phyloP scores from a whole-genome alignment of 35 echinoderm and acorn worm species.

The Eucidaris tribuloides region DNA sequence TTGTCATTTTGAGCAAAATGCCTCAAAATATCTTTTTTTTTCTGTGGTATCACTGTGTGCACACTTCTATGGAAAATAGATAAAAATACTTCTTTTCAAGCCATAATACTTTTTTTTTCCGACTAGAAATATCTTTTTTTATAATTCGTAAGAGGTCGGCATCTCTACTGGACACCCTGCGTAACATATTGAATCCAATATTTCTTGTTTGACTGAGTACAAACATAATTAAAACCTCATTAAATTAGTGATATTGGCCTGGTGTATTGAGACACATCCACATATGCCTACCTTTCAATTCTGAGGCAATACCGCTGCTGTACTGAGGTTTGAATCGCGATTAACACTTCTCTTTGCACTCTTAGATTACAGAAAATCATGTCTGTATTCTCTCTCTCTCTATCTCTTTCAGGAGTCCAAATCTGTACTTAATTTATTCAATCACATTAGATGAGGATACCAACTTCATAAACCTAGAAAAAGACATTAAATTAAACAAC shows the following conservation, averaged over 20 bases:
- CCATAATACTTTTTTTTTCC: too few species aligned
- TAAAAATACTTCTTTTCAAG: too few species aligned
- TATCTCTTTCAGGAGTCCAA: conserved; percentile 87
- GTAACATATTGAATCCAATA: neutral
- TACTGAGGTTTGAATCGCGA: neutral
- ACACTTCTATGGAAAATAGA: too few species aligned
- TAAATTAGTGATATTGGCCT: neutral
- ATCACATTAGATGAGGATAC: conserved; percentile 97
- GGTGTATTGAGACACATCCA: neutral
- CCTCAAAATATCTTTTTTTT: too few species aligned
- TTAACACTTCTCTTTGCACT: neutral
- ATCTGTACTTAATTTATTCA: conserved; percentile 95
- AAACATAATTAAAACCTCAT: neutral
- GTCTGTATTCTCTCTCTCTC: neutral
- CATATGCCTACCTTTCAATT: neutral
- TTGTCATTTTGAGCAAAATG: too few species aligned
- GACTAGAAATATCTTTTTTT: too few species aligned
- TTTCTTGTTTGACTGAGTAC: neutral
- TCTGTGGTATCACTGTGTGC: too few species aligned
- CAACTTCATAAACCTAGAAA: too few species aligned
- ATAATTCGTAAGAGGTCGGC: too few species aligned
- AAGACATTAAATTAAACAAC: too few species aligned
- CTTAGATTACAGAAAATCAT: neutral
- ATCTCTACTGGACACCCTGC: too few species aligned
- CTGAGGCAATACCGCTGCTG: neutral